A percentile compares a stretch with the other conserved stretches of the same genome.
Conservation (phyloP, 2,797 vertebrate genomes). For the Carapus acus region DNA sequence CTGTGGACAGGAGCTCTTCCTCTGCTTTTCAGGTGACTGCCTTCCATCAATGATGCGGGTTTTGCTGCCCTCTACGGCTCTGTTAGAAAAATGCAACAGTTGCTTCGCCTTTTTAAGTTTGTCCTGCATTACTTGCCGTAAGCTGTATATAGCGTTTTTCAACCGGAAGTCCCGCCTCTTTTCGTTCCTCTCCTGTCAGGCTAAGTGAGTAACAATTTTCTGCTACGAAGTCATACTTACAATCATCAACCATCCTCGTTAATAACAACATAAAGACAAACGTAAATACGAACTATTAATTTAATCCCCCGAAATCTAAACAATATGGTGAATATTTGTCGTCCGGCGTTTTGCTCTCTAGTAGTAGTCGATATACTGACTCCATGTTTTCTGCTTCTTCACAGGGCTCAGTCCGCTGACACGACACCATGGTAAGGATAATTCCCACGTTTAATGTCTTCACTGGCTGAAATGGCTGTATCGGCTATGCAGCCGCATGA, state of each 20-base stretch:
- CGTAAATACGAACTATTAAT: accelerated
- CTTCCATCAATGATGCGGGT: no score
- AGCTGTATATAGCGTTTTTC: neutral
- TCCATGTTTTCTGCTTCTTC: conserved; percentile 33
- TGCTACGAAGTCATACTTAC: neutral
- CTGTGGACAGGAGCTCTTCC: no score
- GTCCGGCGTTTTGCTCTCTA: neutral
- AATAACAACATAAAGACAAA: accelerated
- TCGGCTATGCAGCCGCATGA: accelerated
- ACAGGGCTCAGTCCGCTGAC: conserved; percentile 57
- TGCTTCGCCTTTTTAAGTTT: conserved; percentile 11
- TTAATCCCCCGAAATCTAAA: accelerated
- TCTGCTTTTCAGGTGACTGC: no score
- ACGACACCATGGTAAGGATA: conserved; percentile 67
- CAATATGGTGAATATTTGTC: conserved; percentile 2
- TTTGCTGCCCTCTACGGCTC: no score
- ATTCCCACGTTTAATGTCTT: neutral
- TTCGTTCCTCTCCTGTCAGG: conserved; percentile 42
- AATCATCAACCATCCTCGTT: conserved; percentile 64
- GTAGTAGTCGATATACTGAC: conserved; percentile 27
- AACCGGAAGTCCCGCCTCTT: conserved; percentile 74
- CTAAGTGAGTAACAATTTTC: conserved; percentile 50
- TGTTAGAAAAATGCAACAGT: neutral
- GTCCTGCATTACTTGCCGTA: conserved; percentile 60
- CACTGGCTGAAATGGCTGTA: accelerated